Conservation (phyloP, 2,113 vertebrate genomes). For the Bos indicus region DNA sequence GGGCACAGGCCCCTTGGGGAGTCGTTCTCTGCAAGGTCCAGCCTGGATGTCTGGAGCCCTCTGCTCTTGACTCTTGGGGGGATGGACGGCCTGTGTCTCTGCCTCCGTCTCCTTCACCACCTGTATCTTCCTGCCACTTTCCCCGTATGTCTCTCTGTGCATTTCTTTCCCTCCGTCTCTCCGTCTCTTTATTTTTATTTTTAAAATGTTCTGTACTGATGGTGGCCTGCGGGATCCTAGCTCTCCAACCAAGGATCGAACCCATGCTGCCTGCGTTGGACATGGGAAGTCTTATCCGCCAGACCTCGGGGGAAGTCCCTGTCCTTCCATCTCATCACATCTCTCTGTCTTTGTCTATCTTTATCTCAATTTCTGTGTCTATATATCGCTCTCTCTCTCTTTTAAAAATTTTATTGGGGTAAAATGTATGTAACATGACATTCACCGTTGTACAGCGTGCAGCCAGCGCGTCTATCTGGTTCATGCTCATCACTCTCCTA, state of each 20-base stretch:
- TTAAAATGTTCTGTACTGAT: neutral
- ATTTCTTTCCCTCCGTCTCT: neutral
- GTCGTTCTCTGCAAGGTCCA: neutral
- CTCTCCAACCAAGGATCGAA: neutral
- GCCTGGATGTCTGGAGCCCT: neutral
- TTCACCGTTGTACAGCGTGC: neutral
- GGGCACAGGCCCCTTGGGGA: neutral
- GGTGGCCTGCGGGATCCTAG: neutral
- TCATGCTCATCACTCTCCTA: neutral
- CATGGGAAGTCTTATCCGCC: neutral
- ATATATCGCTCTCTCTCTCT: neutral
- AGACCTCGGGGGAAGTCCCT: neutral
- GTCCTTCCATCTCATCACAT: neutral
- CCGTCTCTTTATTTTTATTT: neutral
- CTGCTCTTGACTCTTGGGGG: neutral
- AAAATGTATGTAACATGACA: neutral
- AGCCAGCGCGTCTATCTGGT: neutral
- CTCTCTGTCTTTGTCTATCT: neutral
- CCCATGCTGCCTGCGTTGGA: neutral
- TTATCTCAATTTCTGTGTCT: neutral
- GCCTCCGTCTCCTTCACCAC: neutral
- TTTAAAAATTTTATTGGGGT: neutral
- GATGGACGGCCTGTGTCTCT: no score
- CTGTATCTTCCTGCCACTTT: neutral
- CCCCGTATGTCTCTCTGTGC: neutral